phyloP scores from a whole-genome alignment of 64 coral and sea anemone genomes.

The Actinia equina region DNA sequence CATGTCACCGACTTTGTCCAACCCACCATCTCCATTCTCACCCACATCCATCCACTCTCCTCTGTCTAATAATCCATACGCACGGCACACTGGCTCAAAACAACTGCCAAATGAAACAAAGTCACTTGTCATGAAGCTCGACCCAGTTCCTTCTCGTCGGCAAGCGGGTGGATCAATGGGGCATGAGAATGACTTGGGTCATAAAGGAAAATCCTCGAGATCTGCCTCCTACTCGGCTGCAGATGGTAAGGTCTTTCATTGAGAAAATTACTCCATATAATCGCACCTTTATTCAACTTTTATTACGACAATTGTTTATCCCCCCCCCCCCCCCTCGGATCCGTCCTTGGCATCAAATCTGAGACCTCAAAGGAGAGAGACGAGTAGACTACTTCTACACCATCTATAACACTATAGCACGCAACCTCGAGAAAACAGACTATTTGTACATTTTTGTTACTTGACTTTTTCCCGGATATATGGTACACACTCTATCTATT shows the following conservation, averaged over 20 bases:
- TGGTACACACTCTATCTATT: too few species aligned
- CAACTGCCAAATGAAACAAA: background rate
- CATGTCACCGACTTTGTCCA: background rate
- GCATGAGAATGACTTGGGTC: background rate
- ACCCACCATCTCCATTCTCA: conserved; percentile 5
- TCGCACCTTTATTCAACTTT: background rate
- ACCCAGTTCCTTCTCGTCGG: conserved; percentile 5
- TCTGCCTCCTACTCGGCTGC: background rate
- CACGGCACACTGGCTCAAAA: background rate
- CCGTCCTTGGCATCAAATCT: too few species aligned
- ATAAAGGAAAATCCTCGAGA: background rate
- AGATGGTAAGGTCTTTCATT: background rate
- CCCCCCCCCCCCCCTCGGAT: too few species aligned
- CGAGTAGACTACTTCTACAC: too few species aligned
- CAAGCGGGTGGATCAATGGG: background rate
- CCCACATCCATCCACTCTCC: background rate
- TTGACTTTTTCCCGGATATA: too few species aligned
- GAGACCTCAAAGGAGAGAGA: too few species aligned
- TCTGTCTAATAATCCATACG: background rate
- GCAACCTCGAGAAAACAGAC: too few species aligned
- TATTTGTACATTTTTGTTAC: too few species aligned
- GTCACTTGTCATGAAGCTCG: background rate
- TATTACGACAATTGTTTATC: too few species aligned
- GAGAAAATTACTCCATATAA: background rate
- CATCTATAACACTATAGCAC: too few species aligned